Evolutionary conservation across 2,888 invertebrate genomes (phyloP), one percentile per base, ranked within the genome.

Genomic region (Drosophila atripex): DNA sequence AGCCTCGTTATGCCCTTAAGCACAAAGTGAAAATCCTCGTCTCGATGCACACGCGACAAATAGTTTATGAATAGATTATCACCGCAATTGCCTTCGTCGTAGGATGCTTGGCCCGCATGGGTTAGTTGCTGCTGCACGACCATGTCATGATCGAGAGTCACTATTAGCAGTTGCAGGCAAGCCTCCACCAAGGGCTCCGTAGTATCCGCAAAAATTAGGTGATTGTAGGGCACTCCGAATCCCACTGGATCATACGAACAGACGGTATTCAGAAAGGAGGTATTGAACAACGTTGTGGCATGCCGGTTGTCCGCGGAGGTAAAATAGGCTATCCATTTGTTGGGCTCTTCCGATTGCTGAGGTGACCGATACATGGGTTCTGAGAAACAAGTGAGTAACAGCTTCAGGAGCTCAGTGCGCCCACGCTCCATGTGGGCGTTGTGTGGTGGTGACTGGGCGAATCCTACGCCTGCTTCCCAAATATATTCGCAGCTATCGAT

Each of bases 391-490:
- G 99, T 97, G 38, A 99, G 93, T 73, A 99, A 92, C 25, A 99
- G 93, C 83, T 99, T 97, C 77, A 99, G 93, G 54, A 99, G 93
- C 91, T 99, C 98, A 0, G 97, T 95, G 58, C 99, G 93, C 78
- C 98, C 96, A 0, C 95, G 94, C 92, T 98, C 98, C 91, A 97
- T 95, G 56, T 93, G 92, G 0, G 97, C 94, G 90, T 94, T 94
- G 88, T 96, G 95, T 0, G 96, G 94, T 7, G 98, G 97, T 0
- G 96, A 95, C 85, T 97, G 96, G 0, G 99, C 98, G 92, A 97
- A 99, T 2, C 99, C 99, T n/a, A 99, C 99, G 21, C 99, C 99
- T n/a, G 99, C 96, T 91, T 99, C 99, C 99, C 99, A 99, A 86
- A 99, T 99, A 91, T 99, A 99, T 93, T 99, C 99, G 92, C 99